Evolutionary conservation across 2,113 vertebrate species (phyloP).

Genomic region (Pachypanchax playfairii): DNA sequence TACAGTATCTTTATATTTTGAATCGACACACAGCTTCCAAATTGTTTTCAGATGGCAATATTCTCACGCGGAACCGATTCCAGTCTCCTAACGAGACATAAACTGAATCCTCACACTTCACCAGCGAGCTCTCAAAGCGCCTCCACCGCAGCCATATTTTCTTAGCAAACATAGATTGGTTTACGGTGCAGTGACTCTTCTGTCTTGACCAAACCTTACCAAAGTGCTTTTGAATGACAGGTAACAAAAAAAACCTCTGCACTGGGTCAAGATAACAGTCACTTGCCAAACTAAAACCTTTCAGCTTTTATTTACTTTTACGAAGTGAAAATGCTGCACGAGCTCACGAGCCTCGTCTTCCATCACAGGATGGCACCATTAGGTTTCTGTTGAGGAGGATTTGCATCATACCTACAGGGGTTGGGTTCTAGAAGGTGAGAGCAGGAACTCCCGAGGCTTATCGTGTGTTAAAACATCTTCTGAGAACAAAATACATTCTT

Average conservation of each 20-base stretch:
- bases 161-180: slow-evolving; percentile 45
- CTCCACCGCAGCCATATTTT: slow-evolving; percentile 49
- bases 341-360: slow-evolving; percentile 70
- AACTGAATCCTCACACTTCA: slow-evolving; percentile 47
- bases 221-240: slow-evolving; percentile 64
- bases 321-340: slow-evolving; percentile 47
- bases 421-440: neutral
- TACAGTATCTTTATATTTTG: slow-evolving; percentile 3
- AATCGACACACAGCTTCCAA: slow-evolving; percentile 38
- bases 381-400: too few species aligned
- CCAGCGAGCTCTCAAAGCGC: slow-evolving; percentile 58
- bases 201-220: slow-evolving; percentile 46
- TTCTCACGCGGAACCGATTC: slow-evolving; percentile 18
- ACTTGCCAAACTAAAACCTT: slow-evolving; percentile 9
- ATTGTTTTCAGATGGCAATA: slow-evolving; percentile 51
- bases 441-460: too few species aligned
- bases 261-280: slow-evolving; percentile 36
- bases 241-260: neutral
- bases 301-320: slow-evolving; percentile 40
- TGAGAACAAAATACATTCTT: slow-evolving; percentile 4
- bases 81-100: slow-evolving; percentile 4
- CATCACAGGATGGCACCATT: too few species aligned
- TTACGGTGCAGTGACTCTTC: slow-evolving; percentile 42
- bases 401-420: too few species aligned
- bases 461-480: too few species aligned